phyloP scores from a whole-genome alignment of 2,888 invertebrate genomes.

The Luperina nickerlii region DNA sequence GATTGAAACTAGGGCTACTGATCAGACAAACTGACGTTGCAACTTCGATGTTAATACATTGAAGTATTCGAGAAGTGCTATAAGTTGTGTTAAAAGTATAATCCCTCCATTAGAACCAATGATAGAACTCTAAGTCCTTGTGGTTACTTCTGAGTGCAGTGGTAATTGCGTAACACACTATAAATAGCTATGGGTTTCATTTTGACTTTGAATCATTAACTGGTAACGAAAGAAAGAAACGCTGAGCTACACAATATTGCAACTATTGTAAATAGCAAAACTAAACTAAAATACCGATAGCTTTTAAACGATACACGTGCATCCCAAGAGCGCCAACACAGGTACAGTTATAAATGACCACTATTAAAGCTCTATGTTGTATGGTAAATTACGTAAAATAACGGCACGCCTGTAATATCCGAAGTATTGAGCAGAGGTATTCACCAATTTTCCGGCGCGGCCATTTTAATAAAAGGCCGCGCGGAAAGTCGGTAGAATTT shows the following conservation, averaged over 20 bases:
- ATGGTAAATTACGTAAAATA: not conserved
- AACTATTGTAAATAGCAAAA: not conserved
- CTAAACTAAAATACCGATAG: not conserved
- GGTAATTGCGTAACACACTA: too few species aligned
- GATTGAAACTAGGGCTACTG: slow-evolving; percentile 3
- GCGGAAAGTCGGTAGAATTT: too few species aligned
- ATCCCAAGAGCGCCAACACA: not conserved
- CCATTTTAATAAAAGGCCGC: too few species aligned
- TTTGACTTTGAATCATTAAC: not conserved
- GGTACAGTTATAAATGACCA: not conserved
- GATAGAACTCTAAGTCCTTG: not conserved
- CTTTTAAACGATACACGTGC: slow-evolving; percentile 17
- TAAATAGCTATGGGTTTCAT: too few species aligned
- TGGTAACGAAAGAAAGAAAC: not conserved
- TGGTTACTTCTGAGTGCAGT: not conserved
- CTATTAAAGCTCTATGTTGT: not conserved
- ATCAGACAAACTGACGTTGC: not conserved
- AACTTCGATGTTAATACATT: not conserved
- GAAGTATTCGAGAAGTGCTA: not conserved
- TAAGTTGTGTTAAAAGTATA: too few species aligned
- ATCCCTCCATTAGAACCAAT: not conserved
- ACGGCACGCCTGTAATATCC: not conserved
- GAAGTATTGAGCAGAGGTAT: not conserved
- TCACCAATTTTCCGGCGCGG: not conserved
- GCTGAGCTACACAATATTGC: too few species aligned